These are phyloP conservation scores for Zaprionus lineosus DNA, from an alignment of 2,888 invertebrate genomes.

Conservation along the genomic window DNA sequence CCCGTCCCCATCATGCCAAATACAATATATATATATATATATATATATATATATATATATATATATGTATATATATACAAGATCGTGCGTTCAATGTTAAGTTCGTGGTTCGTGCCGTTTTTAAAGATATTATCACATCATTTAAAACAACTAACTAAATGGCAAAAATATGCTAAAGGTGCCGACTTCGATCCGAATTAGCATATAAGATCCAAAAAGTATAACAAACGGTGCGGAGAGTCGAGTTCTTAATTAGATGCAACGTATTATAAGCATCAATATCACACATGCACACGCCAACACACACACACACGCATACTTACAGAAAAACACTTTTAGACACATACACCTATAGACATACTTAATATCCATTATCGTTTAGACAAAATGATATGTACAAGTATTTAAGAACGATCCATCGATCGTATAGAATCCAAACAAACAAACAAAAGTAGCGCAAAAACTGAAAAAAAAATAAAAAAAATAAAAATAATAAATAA, in stretches of 20 bases:
- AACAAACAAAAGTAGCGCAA: slow-evolving; percentile 37
- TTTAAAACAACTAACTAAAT: slow-evolving; percentile 76
- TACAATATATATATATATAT: slow-evolving; percentile 21
- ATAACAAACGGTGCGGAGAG: slow-evolving; percentile 42
- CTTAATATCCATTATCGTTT: slow-evolving; percentile 2
- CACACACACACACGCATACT: too few species aligned
- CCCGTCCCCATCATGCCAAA: slow-evolving; percentile 50
- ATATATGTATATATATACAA: slow-evolving; percentile 13
- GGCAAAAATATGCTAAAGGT: slow-evolving; percentile 63
- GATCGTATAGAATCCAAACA: too few species aligned
- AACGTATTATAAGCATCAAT: slow-evolving; percentile 54
- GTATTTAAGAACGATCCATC: slow-evolving; percentile 48
- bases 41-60: slow-evolving; percentile 14
- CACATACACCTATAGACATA: neutral
- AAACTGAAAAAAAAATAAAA: slow-evolving; percentile 19
- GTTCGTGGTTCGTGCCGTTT: slow-evolving; percentile 53
- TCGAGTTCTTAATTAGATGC: slow-evolving; percentile 62
- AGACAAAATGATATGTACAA: slow-evolving; percentile 31
- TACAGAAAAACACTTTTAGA: too few species aligned
- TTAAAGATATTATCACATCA: slow-evolving; percentile 73
- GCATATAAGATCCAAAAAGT: slow-evolving; percentile 51
- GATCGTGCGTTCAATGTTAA: slow-evolving; percentile 25
- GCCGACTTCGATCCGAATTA: slow-evolving; percentile 34
- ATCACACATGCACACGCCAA: slow-evolving; percentile 15
- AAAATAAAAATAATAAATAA: slow-evolving; percentile 37